phyloP scores from a whole-genome alignment of 2,113 vertebrate species.

The Podilymbus podiceps region DNA sequence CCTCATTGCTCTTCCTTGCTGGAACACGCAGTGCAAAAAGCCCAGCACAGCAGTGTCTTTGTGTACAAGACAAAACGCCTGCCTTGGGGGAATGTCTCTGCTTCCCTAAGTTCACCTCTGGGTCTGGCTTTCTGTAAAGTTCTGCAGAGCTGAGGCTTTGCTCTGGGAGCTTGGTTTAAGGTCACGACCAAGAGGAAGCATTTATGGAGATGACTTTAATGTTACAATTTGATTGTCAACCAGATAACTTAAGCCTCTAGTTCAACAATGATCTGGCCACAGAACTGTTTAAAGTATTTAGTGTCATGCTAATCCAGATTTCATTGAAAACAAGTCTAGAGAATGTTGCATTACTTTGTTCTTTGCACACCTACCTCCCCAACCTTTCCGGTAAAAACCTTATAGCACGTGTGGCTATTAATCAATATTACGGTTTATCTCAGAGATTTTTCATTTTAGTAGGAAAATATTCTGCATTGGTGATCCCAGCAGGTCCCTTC shows the following conservation, averaged over 20 bases:
- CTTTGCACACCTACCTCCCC: not conserved
- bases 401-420: not conserved
- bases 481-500: not conserved
- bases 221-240: not conserved
- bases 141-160: not conserved
- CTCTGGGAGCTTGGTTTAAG: not conserved
- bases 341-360: not conserved
- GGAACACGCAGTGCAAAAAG: not conserved
- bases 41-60: conserved; percentile 26
- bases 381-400: not conserved
- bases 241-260: not conserved
- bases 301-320: not conserved
- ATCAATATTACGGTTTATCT: not conserved
- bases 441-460: not conserved
- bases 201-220: not conserved
- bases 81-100: not conserved
- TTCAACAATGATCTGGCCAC: not conserved
- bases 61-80: conserved; percentile 2
- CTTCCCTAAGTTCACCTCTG: not conserved
- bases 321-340: not conserved
- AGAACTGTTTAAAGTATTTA: not conserved
- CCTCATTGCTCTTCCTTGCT: not conserved
- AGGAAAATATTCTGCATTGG: not conserved
- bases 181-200: not conserved
- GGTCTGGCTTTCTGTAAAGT: not conserved